A percentile compares a stretch with the other conserved stretches of the same genome.
These are phyloP conservation scores for Collichthys lucidus DNA, from an alignment of 2,113 vertebrate species.

Conservation along the genomic window DNA sequence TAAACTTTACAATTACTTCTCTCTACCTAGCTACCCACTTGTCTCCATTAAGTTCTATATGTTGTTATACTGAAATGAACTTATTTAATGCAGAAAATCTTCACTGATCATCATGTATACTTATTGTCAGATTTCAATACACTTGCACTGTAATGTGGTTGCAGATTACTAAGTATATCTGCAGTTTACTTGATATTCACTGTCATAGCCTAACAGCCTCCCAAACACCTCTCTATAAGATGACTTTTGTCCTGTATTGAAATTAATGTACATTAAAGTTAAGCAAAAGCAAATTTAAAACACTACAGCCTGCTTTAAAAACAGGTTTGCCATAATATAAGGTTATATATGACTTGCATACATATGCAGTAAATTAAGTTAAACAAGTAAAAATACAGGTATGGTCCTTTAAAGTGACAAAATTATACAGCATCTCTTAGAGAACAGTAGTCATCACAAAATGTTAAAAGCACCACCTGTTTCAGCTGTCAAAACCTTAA, in stretches of 20 bases:
- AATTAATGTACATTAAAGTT: background rate
- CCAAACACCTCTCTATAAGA: background rate
- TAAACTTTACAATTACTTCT: background rate
- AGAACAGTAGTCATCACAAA: background rate
- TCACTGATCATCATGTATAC: background rate
- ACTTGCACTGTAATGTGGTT: background rate
- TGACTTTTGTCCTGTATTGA: background rate
- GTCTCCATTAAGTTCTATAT: background rate
- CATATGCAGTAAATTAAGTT: background rate
- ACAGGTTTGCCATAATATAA: background rate
- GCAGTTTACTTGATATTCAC: background rate
- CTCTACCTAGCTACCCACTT: background rate
- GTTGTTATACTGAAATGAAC: background rate
- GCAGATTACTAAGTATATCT: background rate
- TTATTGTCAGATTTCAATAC: background rate
- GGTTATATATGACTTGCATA: background rate
- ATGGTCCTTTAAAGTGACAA: background rate
- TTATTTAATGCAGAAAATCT: background rate
- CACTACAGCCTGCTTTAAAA: background rate
- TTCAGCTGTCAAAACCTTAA: background rate
- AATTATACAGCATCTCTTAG: slow-evolving; percentile 14
- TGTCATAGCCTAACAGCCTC: background rate
- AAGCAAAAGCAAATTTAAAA: background rate
- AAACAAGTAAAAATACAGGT: slow-evolving; percentile 26
- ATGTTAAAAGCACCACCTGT: background rate